A percentile compares a stretch with the other conserved stretches of the same genome.
These are phyloP conservation scores for Larimichthys polyactis DNA, from an alignment of 2,113 vertebrate genomes.

Conservation along the genomic window DNA sequence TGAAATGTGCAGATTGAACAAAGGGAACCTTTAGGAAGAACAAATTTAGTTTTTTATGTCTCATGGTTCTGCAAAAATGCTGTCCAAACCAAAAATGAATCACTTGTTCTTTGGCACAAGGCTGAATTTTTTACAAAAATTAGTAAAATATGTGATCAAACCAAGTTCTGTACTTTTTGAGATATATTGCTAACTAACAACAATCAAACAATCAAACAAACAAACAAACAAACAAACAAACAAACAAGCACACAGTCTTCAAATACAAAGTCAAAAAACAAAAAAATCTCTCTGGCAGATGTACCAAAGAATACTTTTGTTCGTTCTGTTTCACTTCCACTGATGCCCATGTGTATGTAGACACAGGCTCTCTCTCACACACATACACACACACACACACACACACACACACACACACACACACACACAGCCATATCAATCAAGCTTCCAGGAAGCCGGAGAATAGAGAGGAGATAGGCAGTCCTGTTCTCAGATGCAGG, in stretches of 20 bases:
- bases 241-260: not conserved
- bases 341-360: constrained; percentile 15
- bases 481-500: constrained; percentile 45
- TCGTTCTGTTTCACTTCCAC: constrained; percentile 18
- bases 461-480: constrained; percentile 50
- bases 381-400: constrained; percentile 17
- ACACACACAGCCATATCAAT: constrained; percentile 44
- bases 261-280: too few relatives aligned
- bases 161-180: constrained; percentile 2
- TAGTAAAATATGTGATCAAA: not conserved
- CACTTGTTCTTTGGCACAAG: not conserved
- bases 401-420: constrained; percentile 19
- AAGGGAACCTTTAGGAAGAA: not conserved
- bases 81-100: not conserved
- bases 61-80: not conserved
- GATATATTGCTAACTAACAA: not conserved
- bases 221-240: not conserved
- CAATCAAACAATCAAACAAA: not conserved
- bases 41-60: not conserved
- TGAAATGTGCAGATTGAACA: constrained; percentile 5
- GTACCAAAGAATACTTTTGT: constrained; percentile 30
- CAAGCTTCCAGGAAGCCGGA: constrained; percentile 60
- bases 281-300: constrained; percentile 18
- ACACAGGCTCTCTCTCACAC: not conserved
- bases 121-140: not conserved